These are phyloP conservation scores for Ganaspis sp. DNA, from an alignment of 1,140 invertebrate species.

Conservation along the genomic window DNA sequence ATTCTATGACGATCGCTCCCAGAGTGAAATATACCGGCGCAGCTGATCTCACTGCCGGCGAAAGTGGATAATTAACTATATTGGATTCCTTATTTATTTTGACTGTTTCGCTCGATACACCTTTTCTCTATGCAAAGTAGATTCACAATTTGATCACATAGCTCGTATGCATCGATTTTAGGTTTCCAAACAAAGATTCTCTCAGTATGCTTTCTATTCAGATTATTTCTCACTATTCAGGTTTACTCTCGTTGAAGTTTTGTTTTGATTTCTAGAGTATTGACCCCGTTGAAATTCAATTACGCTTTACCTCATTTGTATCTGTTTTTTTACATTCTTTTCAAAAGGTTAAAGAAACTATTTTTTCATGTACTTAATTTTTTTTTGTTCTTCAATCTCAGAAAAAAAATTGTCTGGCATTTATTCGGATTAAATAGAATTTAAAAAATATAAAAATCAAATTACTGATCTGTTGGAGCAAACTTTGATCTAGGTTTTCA, in stretches of 20 bases:
- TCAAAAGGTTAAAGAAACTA: no score
- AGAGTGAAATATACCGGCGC: slow-evolving; percentile 30
- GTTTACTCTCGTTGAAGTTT: slow-evolving; percentile 9
- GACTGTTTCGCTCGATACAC: slow-evolving; percentile 35
- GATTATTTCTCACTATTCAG: neutral
- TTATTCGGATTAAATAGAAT: no score
- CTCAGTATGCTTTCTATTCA: neutral
- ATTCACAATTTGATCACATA: neutral
- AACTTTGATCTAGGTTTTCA: no score
- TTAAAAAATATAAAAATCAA: no score
- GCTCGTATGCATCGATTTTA: neutral
- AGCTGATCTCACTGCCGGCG: slow-evolving; percentile 50
- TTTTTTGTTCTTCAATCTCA: no score
- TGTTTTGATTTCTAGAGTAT: slow-evolving; percentile 18
- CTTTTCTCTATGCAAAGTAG: slow-evolving; percentile 24
- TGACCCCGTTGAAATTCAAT: neutral
- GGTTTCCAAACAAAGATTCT: neutral
- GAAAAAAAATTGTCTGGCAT: no score
- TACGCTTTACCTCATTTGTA: neutral
- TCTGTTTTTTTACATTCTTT: no score
- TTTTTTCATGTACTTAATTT: no score
- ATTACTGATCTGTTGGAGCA: no score
- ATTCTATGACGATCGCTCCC: slow-evolving; percentile 40
- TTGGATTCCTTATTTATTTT: slow-evolving; percentile 38
- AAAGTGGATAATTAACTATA: slow-evolving; percentile 52